Conservation (phyloP, 92 coral and sea anemone species). For the Muricea muricata region DNA sequence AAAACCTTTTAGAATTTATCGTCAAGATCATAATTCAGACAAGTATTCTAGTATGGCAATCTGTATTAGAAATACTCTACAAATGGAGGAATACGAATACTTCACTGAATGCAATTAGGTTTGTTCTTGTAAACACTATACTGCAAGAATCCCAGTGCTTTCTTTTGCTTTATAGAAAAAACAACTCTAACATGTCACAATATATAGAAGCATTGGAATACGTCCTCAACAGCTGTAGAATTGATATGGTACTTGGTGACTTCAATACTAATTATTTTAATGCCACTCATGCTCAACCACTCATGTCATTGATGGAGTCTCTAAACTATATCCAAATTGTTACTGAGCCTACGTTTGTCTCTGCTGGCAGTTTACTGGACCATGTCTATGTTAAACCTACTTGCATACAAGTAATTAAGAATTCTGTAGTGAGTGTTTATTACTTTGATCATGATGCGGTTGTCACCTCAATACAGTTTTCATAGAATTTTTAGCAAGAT, state of each 20-base stretch:
- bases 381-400: not conserved
- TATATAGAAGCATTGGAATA: not conserved
- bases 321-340: not conserved
- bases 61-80: too few relatives aligned
- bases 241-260: not conserved
- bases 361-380: not conserved
- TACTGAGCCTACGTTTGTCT: not conserved
- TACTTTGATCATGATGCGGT: not conserved
- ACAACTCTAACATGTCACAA: not conserved
- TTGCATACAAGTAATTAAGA: not conserved
- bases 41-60: too few relatives aligned
- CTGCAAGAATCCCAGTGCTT: not conserved
- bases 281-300: not conserved
- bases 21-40: too few relatives aligned
- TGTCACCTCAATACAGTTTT: not conserved
- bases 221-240: not conserved
- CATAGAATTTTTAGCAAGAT: not conserved
- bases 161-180: not conserved
- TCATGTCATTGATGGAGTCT: not conserved
- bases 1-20: too few relatives aligned
- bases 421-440: not conserved
- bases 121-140: too few relatives aligned
- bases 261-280: not conserved
- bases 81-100: too few relatives aligned
- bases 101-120: not conserved